A percentile compares a stretch with the other conserved stretches of the same genome.
Conservation (phyloP, 2,888 invertebrate genomes). For the Sesia apiformis region DNA sequence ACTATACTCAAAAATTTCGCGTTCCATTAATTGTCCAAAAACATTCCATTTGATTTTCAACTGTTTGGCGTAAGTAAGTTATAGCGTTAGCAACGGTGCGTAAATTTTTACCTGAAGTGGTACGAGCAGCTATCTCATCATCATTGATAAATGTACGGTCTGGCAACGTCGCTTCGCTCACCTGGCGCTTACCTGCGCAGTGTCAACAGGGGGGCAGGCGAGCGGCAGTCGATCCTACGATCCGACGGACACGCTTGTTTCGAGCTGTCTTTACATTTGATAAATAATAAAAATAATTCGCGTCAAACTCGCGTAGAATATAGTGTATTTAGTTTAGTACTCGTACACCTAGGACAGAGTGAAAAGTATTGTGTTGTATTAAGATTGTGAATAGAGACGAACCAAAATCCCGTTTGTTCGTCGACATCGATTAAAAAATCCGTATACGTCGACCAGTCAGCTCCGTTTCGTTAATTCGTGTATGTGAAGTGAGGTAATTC, state of each 20-base stretch:
- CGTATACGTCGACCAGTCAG: neutral
- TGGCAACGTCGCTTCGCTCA: conserved; percentile 71
- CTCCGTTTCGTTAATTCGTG: conserved; percentile 33
- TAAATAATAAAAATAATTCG: conserved; percentile 9
- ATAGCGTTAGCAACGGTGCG: conserved; percentile 41
- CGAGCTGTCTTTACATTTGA: conserved; percentile 24
- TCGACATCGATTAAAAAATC: conserved; percentile 28
- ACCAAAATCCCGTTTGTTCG: conserved; percentile 31
- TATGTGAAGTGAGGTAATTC: conserved; percentile 60
- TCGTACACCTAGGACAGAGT: neutral
- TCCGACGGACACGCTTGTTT: conserved; percentile 52
- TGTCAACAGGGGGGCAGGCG: conserved; percentile 66
- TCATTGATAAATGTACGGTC: conserved; percentile 68
- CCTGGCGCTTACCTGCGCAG: conserved; percentile 65
- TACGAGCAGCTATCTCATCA: conserved; percentile 61
- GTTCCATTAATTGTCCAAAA: conserved; percentile 29
- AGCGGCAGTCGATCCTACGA: conserved; percentile 56
- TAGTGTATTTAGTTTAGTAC: neutral
- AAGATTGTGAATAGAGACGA: conserved; percentile 3
- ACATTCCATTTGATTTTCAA: conserved; percentile 16
- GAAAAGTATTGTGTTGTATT: neutral
- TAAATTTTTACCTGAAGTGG: conserved; percentile 43
- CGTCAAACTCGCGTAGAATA: too few species aligned
- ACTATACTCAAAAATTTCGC: conserved; percentile 2
- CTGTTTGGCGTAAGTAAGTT: conserved; percentile 27